Evolutionary conservation across 2,113 vertebrate species (phyloP).

Genomic region (Semicossyphus pulcher): DNA sequence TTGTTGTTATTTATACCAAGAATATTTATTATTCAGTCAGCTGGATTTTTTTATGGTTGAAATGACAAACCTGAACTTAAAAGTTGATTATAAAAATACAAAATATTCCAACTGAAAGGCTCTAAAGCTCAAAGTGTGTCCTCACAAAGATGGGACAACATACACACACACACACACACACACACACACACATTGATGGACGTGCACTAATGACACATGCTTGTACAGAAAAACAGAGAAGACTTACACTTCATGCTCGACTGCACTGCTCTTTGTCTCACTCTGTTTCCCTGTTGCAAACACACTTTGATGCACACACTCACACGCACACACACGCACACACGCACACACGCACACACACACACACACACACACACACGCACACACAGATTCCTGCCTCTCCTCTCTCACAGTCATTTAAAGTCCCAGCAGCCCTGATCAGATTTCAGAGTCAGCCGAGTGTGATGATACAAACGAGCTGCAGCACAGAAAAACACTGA

Average conservation of each 20-base stretch:
- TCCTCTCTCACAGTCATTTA: constrained; percentile 47
- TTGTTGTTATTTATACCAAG: too few species aligned
- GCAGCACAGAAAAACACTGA: constrained; percentile 22
- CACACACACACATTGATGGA: background rate
- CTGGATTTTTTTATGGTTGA: too few species aligned
- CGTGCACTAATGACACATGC: constrained; percentile 10
- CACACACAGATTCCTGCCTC: background rate
- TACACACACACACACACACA: background rate
- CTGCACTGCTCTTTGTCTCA: background rate
- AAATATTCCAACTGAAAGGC: too few species aligned
- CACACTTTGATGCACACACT: background rate
- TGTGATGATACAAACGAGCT: constrained; percentile 56
- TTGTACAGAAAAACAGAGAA: background rate
- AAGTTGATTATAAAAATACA: too few species aligned
- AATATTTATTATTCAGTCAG: too few species aligned
- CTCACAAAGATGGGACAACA: too few species aligned
- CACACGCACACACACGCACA: background rate
- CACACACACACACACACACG: background rate
- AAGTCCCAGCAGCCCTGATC: constrained; percentile 63
- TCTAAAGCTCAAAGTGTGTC: too few species aligned
- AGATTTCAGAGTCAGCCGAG: constrained; percentile 63
- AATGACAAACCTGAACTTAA: too few species aligned
- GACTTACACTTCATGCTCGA: background rate
- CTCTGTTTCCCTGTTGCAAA: background rate
- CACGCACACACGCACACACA: background rate